Percentiles rank a stretch among this genome's conserved stretches.
Evolutionary conservation across 2,797 vertebrate genomes (phyloP).

Genomic region (Pseudocheirus occidentalis): DNA sequence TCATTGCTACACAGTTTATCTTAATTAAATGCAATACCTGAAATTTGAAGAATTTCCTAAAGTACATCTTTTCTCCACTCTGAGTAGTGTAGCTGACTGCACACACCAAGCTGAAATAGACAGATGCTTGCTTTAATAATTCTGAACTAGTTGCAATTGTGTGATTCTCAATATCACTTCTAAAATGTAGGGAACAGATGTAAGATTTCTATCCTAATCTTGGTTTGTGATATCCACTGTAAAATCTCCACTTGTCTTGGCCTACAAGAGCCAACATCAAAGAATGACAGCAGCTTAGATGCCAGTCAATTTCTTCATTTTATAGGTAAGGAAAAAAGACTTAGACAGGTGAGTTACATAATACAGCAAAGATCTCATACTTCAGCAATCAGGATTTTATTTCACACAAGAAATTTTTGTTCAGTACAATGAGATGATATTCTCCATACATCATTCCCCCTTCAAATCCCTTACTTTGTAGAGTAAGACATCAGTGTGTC

Average conservation of each 20-base stretch:
- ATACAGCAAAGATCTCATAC: not conserved
- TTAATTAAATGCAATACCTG: conserved; percentile 88
- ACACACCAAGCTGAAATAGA: conserved; percentile 94
- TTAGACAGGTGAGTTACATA: not conserved
- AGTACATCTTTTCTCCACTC: conserved; percentile 97
- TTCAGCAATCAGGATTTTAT: not conserved
- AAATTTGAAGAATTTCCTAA: conserved; percentile 99
- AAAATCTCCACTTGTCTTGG: not conserved
- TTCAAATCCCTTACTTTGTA: not conserved
- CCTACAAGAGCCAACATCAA: not conserved
- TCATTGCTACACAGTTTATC: conserved; percentile 39
- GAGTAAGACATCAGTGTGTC: not conserved
- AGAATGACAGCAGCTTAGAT: not conserved
- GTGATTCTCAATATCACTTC: conserved; percentile 39
- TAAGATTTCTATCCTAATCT: not conserved
- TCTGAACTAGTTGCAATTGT: conserved; percentile 48
- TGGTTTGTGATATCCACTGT: not conserved
- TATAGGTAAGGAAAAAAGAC: not conserved
- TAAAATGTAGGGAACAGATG: not conserved
- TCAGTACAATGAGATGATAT: not conserved
- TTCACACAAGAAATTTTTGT: not conserved
- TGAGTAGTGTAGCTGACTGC: conserved; percentile 98
- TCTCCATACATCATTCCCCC: not conserved
- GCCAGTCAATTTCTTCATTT: not conserved
- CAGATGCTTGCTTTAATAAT: conserved; percentile 55